phyloP scores from a whole-genome alignment of 2,797 vertebrate genomes.

The Lacerta viridis region DNA sequence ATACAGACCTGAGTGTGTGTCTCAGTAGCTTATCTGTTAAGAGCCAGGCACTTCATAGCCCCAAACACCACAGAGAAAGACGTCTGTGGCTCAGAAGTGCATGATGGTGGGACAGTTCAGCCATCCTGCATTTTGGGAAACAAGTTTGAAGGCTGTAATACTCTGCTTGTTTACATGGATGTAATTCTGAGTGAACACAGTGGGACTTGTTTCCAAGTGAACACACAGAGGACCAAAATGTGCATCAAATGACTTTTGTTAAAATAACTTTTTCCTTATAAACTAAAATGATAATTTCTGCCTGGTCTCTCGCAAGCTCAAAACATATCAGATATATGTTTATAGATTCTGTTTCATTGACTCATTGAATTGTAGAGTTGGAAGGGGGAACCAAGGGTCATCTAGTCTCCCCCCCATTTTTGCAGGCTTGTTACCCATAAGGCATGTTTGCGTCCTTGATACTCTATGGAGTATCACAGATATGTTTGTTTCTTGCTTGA shows the following conservation, averaged over 20 bases:
- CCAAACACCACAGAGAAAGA: background rate
- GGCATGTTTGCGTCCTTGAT: background rate
- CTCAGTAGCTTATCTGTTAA: fast-evolving
- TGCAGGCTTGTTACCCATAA: background rate
- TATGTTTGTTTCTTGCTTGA: background rate
- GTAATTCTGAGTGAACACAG: background rate
- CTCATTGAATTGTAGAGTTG: too few species aligned
- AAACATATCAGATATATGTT: background rate
- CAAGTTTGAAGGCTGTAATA: background rate
- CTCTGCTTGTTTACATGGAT: background rate
- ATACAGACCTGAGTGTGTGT: background rate
- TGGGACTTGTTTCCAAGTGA: background rate
- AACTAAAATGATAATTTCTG: background rate
- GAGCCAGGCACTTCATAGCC: background rate
- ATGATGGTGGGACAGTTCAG: background rate
- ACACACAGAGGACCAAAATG: background rate
- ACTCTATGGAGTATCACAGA: too few species aligned
- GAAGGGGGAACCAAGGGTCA: too few species aligned
- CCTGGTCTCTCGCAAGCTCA: background rate
- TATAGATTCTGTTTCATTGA: background rate
- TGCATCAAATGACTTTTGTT: background rate
- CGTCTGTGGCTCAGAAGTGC: background rate
- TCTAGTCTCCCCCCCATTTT: too few species aligned
- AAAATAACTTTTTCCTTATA: background rate
- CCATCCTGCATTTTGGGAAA: conserved; percentile 14